Conservation (phyloP, 2,113 vertebrate species). For the Dermatemys mawii region DNA sequence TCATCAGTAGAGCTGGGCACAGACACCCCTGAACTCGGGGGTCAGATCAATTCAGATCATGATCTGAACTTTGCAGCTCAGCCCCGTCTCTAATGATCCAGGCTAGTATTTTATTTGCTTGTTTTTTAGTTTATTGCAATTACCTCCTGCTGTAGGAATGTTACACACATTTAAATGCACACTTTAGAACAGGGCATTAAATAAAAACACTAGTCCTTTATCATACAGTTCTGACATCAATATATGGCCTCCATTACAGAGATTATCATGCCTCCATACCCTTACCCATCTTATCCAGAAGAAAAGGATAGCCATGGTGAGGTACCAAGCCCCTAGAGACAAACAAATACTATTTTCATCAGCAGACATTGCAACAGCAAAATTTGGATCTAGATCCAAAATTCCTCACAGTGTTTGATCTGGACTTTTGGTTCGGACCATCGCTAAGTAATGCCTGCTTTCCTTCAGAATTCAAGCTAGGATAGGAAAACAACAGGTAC, state of each 20-base stretch:
- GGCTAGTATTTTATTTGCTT: neutral
- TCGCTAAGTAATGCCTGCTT: rapidly evolving
- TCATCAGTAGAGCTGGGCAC: neutral
- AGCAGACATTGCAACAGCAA: neutral
- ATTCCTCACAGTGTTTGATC: neutral
- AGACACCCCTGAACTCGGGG: neutral
- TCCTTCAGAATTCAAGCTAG: neutral
- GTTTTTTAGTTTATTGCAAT: neutral
- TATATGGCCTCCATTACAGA: rapidly evolving
- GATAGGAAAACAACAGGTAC: neutral
- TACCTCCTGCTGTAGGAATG: neutral
- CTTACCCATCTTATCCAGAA: neutral
- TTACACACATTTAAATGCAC: neutral
- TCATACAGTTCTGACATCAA: neutral
- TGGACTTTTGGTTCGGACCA: neutral
- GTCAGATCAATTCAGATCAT: neutral
- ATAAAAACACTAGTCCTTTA: neutral
- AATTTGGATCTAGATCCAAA: neutral
- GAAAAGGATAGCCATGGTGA: neutral
- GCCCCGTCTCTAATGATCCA: rapidly evolving
- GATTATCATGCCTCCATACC: neutral
- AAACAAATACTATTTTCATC: neutral
- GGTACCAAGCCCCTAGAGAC: neutral
- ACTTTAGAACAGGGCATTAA: neutral
- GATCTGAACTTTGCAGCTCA: neutral